Evolutionary conservation across 2,113 vertebrate species (phyloP), one percentile per base, ranked within the genome.

Genomic region (Synodontis membranacea): DNA sequence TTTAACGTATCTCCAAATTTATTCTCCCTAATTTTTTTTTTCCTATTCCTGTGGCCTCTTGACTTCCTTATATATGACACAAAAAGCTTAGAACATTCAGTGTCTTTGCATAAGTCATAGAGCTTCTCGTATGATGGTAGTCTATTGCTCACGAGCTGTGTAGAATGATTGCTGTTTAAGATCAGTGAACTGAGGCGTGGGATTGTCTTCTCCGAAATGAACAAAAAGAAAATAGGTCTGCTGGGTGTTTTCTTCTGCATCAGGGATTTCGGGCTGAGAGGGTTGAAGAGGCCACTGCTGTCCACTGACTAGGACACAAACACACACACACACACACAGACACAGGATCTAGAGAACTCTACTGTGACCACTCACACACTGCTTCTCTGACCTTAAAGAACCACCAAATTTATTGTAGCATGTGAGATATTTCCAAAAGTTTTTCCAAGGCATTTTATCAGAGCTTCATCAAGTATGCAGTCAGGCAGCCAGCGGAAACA

Each of bases 121-220:
- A 52, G n/a, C 9, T 48, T 14, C 78, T 58, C n/a, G 25, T 25
- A 70, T 52, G 56, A 64, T 66, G 5, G 15, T 48, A 48, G 5
- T 25, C 72, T 83, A 37, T 92, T 89, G 89, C 87, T 89, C 90
- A 91, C 92, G 91, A 91, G 92, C 92, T 93, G 92, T 94, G 92
- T 93, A 92, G 93, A 92, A 93, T 94, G 93, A 94, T 94, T 94
- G 93, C 91, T 89, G 88, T 93, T 93, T 92, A 90, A 91, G 86
- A 91, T 91, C 93, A 92, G 84, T 95, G 92, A 93, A 93, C 62
- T 83, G 66, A 76, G 78, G 83, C 68, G 19, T 64, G 56, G 83
- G 78, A 85, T 64, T 80, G 62, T 78, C 87, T 75, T 52, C 75
- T 82, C 83, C 42, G 34, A 72, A 76, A 80, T 2, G 62, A 74